A percentile compares a stretch with the other conserved stretches of the same genome.
These are phyloP conservation scores for Drosophila santomea DNA, from an alignment of 1,140 invertebrate genomes.

Conservation along the genomic window DNA sequence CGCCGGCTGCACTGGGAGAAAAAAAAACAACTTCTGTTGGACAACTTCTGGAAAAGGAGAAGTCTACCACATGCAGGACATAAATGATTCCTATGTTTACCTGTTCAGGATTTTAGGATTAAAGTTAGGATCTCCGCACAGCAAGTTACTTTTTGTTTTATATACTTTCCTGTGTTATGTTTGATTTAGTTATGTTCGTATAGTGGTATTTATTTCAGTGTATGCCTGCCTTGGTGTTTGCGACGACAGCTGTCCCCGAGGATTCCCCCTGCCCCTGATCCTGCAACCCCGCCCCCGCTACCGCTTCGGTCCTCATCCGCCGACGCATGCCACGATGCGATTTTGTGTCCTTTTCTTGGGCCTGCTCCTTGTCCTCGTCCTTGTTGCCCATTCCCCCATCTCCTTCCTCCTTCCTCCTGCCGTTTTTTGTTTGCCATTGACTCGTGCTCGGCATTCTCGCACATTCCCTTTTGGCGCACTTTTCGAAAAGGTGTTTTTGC, in stretches of 20 bases:
- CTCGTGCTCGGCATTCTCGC: constrained; percentile 26
- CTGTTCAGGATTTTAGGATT: too few species aligned
- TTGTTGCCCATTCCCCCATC: constrained; percentile 12
- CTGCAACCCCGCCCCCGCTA: too few species aligned
- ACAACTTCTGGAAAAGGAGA: too few species aligned
- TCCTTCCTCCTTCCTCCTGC: neutral
- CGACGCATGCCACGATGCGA: constrained; percentile 43
- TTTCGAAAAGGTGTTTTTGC: constrained; percentile 40
- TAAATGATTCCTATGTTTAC: too few species aligned
- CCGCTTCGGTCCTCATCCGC: constrained; percentile 9
- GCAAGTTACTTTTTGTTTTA: too few species aligned
- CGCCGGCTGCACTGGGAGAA: constrained; percentile 16
- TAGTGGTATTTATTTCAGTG: constrained; percentile 1
- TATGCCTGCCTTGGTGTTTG: constrained; percentile 37
- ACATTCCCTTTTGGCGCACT: constrained; percentile 54
- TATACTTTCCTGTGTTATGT: too few species aligned
- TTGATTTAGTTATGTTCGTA: too few species aligned
- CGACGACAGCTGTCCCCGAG: constrained; percentile 68
- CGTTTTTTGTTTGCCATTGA: constrained; percentile 30
- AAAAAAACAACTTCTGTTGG: neutral
- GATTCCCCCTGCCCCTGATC: constrained; percentile 4
- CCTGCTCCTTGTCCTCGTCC: constrained; percentile 19
- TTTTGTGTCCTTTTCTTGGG: constrained; percentile 46
- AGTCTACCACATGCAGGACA: too few species aligned
- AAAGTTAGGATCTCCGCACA: too few species aligned